A percentile compares a stretch with the other conserved stretches of the same genome.
Conservation (phyloP, 1,140 invertebrate species). For the Mya arenaria region DNA sequence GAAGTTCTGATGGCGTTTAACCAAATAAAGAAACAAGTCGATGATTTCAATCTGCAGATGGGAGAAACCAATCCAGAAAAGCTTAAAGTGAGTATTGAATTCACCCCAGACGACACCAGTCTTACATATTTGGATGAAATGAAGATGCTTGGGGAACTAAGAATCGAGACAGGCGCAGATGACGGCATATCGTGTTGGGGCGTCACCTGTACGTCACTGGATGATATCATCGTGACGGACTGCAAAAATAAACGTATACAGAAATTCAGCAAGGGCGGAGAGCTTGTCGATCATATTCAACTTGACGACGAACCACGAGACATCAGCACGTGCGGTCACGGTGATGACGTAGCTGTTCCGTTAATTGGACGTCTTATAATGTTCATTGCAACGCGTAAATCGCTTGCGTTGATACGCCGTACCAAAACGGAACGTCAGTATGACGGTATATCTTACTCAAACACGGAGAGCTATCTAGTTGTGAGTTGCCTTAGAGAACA, state of each 20-base stretch:
- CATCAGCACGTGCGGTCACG: conserved; percentile 66
- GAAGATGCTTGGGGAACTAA: conserved; percentile 66
- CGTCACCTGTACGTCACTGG: conserved; percentile 69
- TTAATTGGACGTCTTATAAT: conserved; percentile 70
- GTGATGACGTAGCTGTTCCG: conserved; percentile 72
- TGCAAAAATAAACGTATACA: conserved; percentile 73
- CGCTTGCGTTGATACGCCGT: conserved; percentile 64
- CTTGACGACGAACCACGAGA: conserved; percentile 75
- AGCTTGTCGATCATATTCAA: conserved; percentile 74
- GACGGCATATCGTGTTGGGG: conserved; percentile 72
- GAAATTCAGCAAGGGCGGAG: conserved; percentile 73
- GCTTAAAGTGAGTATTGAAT: conserved; percentile 64
- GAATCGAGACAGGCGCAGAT: conserved; percentile 65
- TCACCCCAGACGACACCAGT: conserved; percentile 61
- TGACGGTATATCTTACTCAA: conserved; percentile 68
- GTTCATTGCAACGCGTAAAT: conserved; percentile 64
- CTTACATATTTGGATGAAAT: conserved; percentile 65
- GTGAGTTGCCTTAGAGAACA: conserved; percentile 66
- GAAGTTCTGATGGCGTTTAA: conserved; percentile 71
- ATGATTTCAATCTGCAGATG: conserved; percentile 64
- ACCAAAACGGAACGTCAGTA: conserved; percentile 73
- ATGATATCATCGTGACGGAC: conserved; percentile 75
- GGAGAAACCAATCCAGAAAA: conserved; percentile 58
- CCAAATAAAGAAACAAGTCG: conserved; percentile 61
- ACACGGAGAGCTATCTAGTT: conserved; percentile 57